These are phyloP conservation scores for Cordylochernes scorpioides DNA, from an alignment of 2,888 invertebrate genomes.

Conservation along the genomic window DNA sequence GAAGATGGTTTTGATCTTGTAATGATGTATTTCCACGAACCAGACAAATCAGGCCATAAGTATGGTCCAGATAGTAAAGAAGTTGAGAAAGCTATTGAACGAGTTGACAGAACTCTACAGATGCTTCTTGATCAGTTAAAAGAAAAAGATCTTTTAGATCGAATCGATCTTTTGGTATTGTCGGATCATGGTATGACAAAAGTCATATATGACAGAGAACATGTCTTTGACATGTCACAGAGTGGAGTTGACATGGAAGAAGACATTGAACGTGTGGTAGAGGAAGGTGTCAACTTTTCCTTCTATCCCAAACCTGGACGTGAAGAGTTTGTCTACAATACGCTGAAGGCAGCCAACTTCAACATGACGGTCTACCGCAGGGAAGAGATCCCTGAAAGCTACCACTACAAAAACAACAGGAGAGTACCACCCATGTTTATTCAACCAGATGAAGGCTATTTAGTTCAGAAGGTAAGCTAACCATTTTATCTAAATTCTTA, in stretches of 20 bases:
- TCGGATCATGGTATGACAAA: conserved; percentile 19
- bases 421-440: conserved; percentile 34
- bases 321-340: conserved; percentile 2
- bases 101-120: not conserved
- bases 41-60: conserved; percentile 36
- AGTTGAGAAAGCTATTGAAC: conserved; percentile 48
- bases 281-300: conserved; percentile 1
- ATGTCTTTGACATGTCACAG: conserved; percentile 1
- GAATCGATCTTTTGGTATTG: conserved; percentile 17
- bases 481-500: not conserved
- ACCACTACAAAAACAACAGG: conserved; percentile 33
- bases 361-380: conserved; percentile 29
- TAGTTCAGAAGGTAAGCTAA: conserved; percentile 15
- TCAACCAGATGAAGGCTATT: conserved; percentile 33
- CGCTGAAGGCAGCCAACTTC: conserved; percentile 1
- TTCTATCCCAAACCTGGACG: conserved; percentile 2
- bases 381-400: conserved; percentile 31
- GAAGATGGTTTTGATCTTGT: conserved; percentile 12
- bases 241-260: conserved; percentile 2
- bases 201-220: conserved; percentile 1
- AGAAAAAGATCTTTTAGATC: not conserved
- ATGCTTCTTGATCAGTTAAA: not conserved
- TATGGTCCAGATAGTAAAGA: conserved; percentile 75
- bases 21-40: conserved; percentile 16
- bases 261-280: conserved; percentile 1